These are phyloP conservation scores for Scophthalmus maximus DNA, from an alignment of 2,113 vertebrate species.

Conservation along the genomic window DNA sequence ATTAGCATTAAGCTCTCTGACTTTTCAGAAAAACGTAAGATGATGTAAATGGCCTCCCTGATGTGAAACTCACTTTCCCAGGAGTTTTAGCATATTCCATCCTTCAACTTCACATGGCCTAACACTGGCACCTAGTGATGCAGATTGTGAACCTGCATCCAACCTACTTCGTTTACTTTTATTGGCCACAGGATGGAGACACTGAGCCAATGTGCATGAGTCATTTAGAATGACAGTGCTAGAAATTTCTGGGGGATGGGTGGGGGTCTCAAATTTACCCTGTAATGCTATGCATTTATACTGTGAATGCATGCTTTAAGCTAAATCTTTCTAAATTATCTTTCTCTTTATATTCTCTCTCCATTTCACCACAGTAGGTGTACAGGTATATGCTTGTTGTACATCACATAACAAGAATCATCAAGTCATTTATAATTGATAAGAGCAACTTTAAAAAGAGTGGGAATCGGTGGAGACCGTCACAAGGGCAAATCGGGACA, in stretches of 20 bases:
- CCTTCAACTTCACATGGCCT: not conserved
- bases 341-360: too few species aligned
- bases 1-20: not conserved
- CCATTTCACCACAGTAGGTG: not conserved
- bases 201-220: conserved; percentile 22
- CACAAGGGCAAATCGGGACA: conserved; percentile 15
- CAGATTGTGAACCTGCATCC: not conserved
- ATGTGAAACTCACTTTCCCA: not conserved
- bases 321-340: not conserved
- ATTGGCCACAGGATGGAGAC: conserved; percentile 49
- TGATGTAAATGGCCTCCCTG: not conserved
- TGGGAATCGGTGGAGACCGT: not conserved
- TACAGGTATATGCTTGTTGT: too few species aligned
- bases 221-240: conserved; percentile 22
- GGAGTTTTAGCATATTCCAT: not conserved
- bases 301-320: not conserved
- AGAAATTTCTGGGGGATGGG: conserved; percentile 33
- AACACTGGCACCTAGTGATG: conserved; percentile 6
- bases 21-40: not conserved
- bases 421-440: conserved; percentile 5
- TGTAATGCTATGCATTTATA: not conserved
- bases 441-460: not conserved
- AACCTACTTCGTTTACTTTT: not conserved
- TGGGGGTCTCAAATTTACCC: not conserved
- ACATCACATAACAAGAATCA: not conserved